Conservation (phyloP, 2,888 invertebrate genomes). For the Rhorus exstirpatorius region DNA sequence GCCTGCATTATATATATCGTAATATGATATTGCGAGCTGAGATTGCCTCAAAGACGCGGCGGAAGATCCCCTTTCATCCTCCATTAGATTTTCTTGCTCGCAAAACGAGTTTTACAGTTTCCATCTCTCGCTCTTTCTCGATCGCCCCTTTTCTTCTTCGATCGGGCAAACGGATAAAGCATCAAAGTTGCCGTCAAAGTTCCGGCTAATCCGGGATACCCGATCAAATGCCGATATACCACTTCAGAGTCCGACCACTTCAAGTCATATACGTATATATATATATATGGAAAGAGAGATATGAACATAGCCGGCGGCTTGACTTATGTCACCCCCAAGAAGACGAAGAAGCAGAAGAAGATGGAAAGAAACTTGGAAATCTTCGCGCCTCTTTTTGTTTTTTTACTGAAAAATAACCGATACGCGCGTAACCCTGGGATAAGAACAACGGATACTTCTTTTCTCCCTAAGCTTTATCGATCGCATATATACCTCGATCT, state of each 20-base stretch:
- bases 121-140: constrained; percentile 33
- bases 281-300: background rate
- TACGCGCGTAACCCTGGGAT: constrained; percentile 53
- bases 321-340: constrained; percentile 31
- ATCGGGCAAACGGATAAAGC: constrained; percentile 66
- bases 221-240: constrained; percentile 62
- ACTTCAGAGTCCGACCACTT: constrained; percentile 18
- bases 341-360: constrained; percentile 4
- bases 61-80: constrained; percentile 59
- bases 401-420: constrained; percentile 10
- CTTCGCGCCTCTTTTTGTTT: constrained; percentile 18
- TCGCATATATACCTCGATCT: constrained; percentile 47
- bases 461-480: constrained; percentile 27
- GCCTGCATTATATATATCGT: constrained; percentile 39
- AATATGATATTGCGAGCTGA: constrained; percentile 57
- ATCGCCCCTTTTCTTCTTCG: constrained; percentile 45
- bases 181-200: constrained; percentile 69
- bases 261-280: constrained; percentile 5
- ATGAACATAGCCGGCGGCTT: too few species aligned
- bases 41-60: constrained; percentile 33
- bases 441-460: constrained; percentile 48
- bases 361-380: constrained; percentile 40
- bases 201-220: constrained; percentile 61
- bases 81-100: constrained; percentile 63
- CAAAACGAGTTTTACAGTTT: constrained; percentile 59